phyloP scores from a whole-genome alignment of 2,888 invertebrate genomes.

The Ethmia dodecea region DNA sequence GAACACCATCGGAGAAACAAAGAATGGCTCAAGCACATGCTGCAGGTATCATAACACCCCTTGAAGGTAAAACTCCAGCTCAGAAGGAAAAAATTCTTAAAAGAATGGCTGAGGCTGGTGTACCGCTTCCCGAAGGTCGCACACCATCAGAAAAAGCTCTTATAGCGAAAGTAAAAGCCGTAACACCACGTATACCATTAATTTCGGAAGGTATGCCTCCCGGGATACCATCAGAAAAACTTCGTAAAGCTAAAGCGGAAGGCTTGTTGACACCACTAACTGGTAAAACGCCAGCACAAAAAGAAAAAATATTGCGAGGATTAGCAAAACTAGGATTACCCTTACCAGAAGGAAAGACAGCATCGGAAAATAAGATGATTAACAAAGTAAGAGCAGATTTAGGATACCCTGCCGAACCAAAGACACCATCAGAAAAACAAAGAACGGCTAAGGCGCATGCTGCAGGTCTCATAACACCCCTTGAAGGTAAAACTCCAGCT shows the following conservation, averaged over 20 bases:
- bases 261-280: constrained; percentile 28
- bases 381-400: constrained; percentile 19
- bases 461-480: constrained; percentile 9
- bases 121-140: constrained; percentile 23
- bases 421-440: constrained; percentile 15
- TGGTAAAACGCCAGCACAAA: constrained; percentile 24
- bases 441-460: constrained; percentile 13
- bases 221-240: constrained; percentile 17
- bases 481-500: constrained; percentile 25
- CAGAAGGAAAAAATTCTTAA: constrained; percentile 26
- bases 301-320: constrained; percentile 15
- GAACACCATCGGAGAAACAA: constrained; percentile 19
- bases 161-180: constrained; percentile 7
- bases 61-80: constrained; percentile 22
- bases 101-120: constrained; percentile 11
- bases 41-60: constrained; percentile 22
- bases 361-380: constrained; percentile 31
- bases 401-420: constrained; percentile 25
- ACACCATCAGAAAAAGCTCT: constrained; percentile 24
- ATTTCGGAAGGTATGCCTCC: no score
- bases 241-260: constrained; percentile 17
- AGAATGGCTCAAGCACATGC: constrained; percentile 18
- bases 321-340: constrained; percentile 10
- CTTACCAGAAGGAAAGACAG: constrained; percentile 28
- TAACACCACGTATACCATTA: constrained; percentile 9